Conservation (phyloP, 2,113 vertebrate species). For the Pycnonotus jocosus region DNA sequence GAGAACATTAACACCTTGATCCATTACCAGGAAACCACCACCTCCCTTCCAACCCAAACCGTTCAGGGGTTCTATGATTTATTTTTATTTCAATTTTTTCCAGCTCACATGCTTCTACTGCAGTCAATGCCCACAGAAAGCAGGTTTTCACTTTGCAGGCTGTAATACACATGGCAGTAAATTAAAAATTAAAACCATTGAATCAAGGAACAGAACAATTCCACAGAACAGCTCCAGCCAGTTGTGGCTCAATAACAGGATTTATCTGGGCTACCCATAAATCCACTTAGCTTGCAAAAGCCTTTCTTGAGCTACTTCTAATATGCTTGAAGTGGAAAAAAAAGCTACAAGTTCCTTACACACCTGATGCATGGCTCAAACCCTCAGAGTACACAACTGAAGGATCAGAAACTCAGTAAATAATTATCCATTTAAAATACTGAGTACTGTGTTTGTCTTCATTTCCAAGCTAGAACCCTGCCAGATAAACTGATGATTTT, state of each 20-base stretch:
- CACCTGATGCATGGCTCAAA: not conserved
- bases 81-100: not conserved
- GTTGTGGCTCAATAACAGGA: not conserved
- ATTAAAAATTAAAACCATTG: not conserved
- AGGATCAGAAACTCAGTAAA: not conserved
- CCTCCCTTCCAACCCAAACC: not conserved
- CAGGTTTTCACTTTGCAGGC: not conserved
- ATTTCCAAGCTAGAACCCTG: not conserved
- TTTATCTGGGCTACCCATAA: not conserved
- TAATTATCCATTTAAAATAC: not conserved
- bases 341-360: not conserved
- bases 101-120: not conserved
- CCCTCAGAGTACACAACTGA: not conserved
- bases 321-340: not conserved
- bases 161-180: not conserved
- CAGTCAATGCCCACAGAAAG: not conserved
- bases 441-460: not conserved
- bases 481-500: not conserved
- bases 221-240: not conserved
- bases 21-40: not conserved
- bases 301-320: not conserved
- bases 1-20: not conserved
- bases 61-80: not conserved
- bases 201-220: not conserved
- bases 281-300: not conserved